Evolutionary conservation across 2,888 invertebrate genomes (phyloP).

Genomic region (Carabus problematicus): DNA sequence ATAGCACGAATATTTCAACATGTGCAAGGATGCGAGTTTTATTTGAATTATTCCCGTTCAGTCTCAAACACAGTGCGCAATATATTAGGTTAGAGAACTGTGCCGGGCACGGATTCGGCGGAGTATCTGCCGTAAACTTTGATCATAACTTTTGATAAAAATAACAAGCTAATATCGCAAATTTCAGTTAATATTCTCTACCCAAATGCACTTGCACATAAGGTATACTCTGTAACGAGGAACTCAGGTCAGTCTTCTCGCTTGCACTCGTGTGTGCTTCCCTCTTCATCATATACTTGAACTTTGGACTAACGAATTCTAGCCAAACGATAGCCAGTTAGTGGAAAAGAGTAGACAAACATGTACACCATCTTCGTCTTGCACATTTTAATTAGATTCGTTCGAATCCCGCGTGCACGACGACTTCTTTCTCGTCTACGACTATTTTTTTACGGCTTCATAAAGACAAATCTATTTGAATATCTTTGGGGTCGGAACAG

Average conservation of each 20-base stretch:
- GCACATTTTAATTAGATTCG: constrained; percentile 17
- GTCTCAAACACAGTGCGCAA: constrained; percentile 14
- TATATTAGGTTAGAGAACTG: constrained; percentile 26
- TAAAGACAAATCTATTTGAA: constrained; percentile 17
- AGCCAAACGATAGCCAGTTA: too few species aligned
- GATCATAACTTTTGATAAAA: constrained; percentile 40
- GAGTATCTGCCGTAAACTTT: constrained; percentile 37
- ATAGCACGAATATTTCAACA: not conserved
- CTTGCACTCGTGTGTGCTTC: too few species aligned
- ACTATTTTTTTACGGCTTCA: constrained; percentile 9
- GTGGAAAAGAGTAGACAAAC: constrained; percentile 7
- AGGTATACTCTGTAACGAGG: constrained; percentile 7
- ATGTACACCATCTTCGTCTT: not conserved
- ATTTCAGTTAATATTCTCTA: constrained; percentile 37
- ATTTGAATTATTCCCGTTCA: constrained; percentile 36
- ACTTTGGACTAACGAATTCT: too few species aligned
- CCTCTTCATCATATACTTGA: too few species aligned
- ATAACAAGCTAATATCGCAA: constrained; percentile 41
- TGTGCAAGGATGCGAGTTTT: constrained; percentile 14
- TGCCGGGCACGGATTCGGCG: constrained; percentile 24
- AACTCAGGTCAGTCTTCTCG: too few species aligned
- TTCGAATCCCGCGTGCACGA: constrained; percentile 1
- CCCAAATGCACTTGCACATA: constrained; percentile 34
- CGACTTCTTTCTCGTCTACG: not conserved
- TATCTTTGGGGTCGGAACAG: constrained; percentile 6